A percentile compares a stretch with the other conserved stretches of the same genome.
phyloP scores from a whole-genome alignment of 1,140 invertebrate genomes.

The Apolygus lucorum region DNA sequence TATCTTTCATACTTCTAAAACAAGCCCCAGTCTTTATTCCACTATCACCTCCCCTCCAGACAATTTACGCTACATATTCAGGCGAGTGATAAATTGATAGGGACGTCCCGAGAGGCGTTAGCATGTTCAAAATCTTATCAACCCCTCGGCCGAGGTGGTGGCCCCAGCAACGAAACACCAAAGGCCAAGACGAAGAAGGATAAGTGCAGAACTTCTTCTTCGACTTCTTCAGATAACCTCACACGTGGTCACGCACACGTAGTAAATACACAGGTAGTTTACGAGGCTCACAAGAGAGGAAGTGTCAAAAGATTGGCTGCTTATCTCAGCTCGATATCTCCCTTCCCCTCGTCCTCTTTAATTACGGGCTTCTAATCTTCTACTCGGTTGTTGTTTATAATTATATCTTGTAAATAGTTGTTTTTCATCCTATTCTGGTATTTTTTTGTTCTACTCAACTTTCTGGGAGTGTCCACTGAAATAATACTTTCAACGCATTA shows the following conservation, averaged over 20 bases:
- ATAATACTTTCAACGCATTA: no score
- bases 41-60: neutral
- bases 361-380: constrained; percentile 3
- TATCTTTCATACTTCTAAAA: neutral
- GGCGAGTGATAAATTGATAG: constrained; percentile 2
- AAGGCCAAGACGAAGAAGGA: neutral
- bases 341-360: neutral
- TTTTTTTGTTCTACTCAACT: neutral
- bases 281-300: neutral
- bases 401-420: neutral
- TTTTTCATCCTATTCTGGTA: no score
- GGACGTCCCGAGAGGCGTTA: neutral
- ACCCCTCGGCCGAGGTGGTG: neutral
- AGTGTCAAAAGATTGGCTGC: constrained; percentile 16
- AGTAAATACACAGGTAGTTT: constrained; percentile 9
- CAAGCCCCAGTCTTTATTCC: neutral
- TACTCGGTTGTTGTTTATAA: constrained; percentile 1
- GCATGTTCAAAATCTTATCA: constrained; percentile 10
- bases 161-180: no score
- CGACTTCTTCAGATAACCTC: constrained; percentile 3
- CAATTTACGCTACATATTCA: constrained; percentile 16
- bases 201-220: constrained; percentile 9
- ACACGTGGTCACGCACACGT: constrained; percentile 14
- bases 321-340: constrained; percentile 8
- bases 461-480: no score